These are phyloP conservation scores for Rhegmatorhina hoffmannsi DNA, from an alignment of 2,113 vertebrate genomes.

Conservation along the genomic window DNA sequence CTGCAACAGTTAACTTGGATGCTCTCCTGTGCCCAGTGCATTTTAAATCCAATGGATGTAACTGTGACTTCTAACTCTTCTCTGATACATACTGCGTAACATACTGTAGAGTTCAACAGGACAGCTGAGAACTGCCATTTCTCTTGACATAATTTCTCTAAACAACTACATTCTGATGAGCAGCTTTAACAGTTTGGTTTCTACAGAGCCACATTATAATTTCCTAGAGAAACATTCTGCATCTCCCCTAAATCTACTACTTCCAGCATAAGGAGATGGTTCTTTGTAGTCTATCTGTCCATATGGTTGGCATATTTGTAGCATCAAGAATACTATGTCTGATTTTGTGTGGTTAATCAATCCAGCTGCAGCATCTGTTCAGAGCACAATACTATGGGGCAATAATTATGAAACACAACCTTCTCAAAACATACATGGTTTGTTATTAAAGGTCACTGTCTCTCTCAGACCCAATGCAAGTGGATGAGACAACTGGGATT, in stretches of 20 bases:
- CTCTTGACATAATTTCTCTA: background rate
- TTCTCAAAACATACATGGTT: background rate
- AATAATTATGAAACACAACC: background rate
- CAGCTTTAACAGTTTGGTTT: background rate
- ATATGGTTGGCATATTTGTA: background rate
- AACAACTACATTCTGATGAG: background rate
- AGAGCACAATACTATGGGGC: background rate
- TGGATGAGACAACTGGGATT: background rate
- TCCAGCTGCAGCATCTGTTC: background rate
- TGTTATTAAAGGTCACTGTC: background rate
- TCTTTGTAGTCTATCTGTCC: background rate
- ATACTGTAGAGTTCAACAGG: background rate
- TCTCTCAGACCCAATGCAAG: background rate
- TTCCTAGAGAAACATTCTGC: background rate
- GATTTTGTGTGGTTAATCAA: background rate
- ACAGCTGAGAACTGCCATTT: background rate
- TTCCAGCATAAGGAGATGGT: background rate
- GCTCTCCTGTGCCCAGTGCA: background rate
- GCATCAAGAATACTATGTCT: background rate
- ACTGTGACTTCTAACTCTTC: background rate
- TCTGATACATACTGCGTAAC: background rate
- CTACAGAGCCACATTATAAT: background rate
- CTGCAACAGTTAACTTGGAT: background rate
- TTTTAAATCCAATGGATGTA: background rate
- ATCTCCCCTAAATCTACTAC: background rate